phyloP scores from a whole-genome alignment of 2,797 vertebrate genomes.

The Oophaga sylvatica region DNA sequence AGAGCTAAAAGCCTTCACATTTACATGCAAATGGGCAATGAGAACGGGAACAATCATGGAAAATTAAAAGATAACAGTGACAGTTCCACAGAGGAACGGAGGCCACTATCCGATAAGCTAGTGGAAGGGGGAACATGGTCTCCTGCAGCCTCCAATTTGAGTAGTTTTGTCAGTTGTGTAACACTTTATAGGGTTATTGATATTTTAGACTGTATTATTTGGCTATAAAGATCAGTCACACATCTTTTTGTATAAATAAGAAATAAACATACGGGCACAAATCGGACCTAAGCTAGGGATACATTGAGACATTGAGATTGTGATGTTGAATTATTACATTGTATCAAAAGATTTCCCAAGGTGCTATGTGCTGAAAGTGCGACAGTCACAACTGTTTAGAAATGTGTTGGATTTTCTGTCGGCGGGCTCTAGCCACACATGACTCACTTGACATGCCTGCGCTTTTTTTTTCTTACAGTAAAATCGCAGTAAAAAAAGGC shows the following conservation, averaged over 20 bases:
- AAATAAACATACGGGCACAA: not conserved
- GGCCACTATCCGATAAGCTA: too few relatives aligned
- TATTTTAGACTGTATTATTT: not conserved
- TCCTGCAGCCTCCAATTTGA: not conserved
- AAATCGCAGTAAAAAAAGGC: too few relatives aligned
- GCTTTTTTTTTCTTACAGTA: too few relatives aligned
- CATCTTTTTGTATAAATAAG: not conserved
- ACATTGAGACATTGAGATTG: too few relatives aligned
- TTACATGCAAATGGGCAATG: conserved; percentile 1
- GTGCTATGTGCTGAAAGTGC: too few relatives aligned
- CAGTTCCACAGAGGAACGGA: not conserved
- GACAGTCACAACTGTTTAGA: too few relatives aligned
- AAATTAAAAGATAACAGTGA: not conserved
- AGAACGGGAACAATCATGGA: not conserved
- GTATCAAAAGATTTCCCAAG: too few relatives aligned
- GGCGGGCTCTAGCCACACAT: too few relatives aligned
- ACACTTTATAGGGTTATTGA: not conserved
- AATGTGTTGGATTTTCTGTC: too few relatives aligned
- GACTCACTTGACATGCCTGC: too few relatives aligned
- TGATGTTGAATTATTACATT: too few relatives aligned
- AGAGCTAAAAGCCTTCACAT: not conserved
- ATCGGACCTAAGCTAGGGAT: too few relatives aligned
- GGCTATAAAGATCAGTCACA: not conserved
- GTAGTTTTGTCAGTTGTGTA: not conserved
- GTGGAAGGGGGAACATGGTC: not conserved